phyloP scores from a whole-genome alignment of 2,888 invertebrate species.

The Drosophila quasianomalipes region DNA sequence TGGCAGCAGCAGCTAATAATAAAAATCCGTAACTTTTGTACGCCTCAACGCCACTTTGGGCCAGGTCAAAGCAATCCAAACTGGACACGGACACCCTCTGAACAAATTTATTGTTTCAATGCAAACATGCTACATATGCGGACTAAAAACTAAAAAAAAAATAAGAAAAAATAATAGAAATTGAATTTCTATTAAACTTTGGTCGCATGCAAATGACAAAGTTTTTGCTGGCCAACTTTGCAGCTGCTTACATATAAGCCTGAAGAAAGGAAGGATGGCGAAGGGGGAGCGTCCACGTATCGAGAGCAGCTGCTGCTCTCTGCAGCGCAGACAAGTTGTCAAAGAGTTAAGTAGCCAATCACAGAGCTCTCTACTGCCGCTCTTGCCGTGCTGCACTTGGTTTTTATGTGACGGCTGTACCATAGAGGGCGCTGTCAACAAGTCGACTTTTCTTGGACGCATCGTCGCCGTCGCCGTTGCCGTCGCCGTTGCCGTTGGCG shows the following conservation, averaged over 20 bases:
- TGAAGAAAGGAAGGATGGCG: not conserved
- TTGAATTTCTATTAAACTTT: constrained; percentile 81
- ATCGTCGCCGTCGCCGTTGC: constrained; percentile 6
- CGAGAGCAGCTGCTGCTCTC: constrained; percentile 36
- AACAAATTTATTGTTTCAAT: constrained; percentile 77
- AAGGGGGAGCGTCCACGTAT: constrained; percentile 20
- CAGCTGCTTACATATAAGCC: constrained; percentile 45
- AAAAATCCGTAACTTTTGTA: constrained; percentile 51
- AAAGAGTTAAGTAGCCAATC: constrained; percentile 82
- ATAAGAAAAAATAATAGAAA: constrained; percentile 63
- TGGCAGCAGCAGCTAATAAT: constrained; percentile 40
- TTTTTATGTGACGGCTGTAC: constrained; percentile 31
- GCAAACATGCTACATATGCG: constrained; percentile 64
- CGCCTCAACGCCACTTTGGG: constrained; percentile 59
- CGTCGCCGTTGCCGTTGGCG: constrained; percentile 26
- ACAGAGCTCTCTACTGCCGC: constrained; percentile 41
- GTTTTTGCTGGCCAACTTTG: constrained; percentile 63
- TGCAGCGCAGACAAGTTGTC: constrained; percentile 66
- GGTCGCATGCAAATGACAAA: constrained; percentile 80
- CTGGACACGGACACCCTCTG: constrained; percentile 54
- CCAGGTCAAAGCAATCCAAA: constrained; percentile 65
- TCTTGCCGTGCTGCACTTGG: constrained; percentile 4
- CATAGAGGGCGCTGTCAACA: constrained; percentile 79
- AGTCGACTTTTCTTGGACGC: constrained; percentile 73
- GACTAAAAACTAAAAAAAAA: constrained; percentile 15